Base-by-base conservation (phyloP, 2,113 vertebrate species). In the Tenebrosternarchus preto region DNA sequence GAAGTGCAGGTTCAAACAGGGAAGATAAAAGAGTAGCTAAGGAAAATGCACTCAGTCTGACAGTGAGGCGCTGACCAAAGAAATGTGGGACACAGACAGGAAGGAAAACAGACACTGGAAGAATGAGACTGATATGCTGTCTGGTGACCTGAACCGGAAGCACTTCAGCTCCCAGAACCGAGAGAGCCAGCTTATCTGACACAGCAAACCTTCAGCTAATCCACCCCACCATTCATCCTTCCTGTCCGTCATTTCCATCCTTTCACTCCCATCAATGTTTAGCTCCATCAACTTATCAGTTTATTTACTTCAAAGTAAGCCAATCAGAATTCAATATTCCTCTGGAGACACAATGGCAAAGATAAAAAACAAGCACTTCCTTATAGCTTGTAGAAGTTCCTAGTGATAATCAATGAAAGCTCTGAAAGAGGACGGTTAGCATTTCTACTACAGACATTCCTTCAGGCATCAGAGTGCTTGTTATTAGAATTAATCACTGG, bases 91-190 rank as follows among this genome's bases (percentile, higher is more conserved):
- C n/a, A 57, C 27, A 53, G 46, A 29, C 3, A 22, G 20, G 16
- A 24, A 27, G 17, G 12, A 43, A 24, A 12, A 11, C 3, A 46
- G 33, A 25, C 0, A 31, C 12, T 11, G 11, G 53, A 15, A 19
- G 8, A 25, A 7, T 39, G 53, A 61, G 25, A 50, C n/a, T 59
- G 29, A 59, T 22, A 11, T 22, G 55, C 8, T n/a, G n/a, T 27
- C 31, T 74, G 15, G 33, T 22, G 64, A 68, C 9, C 20, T 3
- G 33, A 20, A 31, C n/a, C 19, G 29, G 53, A 33, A 57, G 50
- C 55, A 56, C 71, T 73, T 73, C 29, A 57, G 57, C 29, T 73
- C 29, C 71, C 71, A 73, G 53, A 31, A 33, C 31, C 46, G 57
- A 73, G 3, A 53, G n/a, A 39, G 16, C 17, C 25, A 8, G 12